These are phyloP conservation scores for Cossypha caffra DNA, from an alignment of 2,797 vertebrate genomes.

Conservation along the genomic window DNA sequence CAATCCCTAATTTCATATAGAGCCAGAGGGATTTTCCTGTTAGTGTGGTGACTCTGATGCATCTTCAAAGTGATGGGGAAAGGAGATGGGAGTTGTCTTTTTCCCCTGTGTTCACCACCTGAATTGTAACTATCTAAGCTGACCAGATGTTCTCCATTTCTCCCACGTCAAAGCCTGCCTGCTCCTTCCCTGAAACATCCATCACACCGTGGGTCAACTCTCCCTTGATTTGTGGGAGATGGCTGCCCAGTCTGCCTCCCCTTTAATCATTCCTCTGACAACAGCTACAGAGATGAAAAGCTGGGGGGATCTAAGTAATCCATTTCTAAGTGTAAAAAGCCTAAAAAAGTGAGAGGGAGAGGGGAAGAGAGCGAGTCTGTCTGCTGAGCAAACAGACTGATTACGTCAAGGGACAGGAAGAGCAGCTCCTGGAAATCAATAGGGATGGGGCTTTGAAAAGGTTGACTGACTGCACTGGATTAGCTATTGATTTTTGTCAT, in stretches of 20 bases:
- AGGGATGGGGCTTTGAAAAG: slow-evolving; percentile 77
- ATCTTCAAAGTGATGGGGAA: neutral
- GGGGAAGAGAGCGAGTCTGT: neutral
- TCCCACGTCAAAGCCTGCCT: neutral
- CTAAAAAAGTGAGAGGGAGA: neutral
- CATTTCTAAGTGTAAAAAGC: slow-evolving; percentile 50
- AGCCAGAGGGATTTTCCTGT: neutral
- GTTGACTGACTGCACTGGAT: slow-evolving; percentile 80
- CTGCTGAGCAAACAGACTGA: slow-evolving; percentile 71
- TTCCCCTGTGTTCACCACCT: neutral
- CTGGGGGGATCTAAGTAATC: slow-evolving; percentile 55
- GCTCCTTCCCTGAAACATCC: slow-evolving; percentile 19
- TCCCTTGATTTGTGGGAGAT: slow-evolving; percentile 29
- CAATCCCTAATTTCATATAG: neutral
- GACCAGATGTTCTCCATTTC: slow-evolving; percentile 9
- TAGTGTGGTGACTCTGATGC: neutral
- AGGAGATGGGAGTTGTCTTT: neutral
- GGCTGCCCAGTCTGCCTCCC: neutral
- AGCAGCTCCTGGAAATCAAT: slow-evolving; percentile 75
- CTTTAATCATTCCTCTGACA: slow-evolving; percentile 31
- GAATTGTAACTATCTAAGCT: neutral
- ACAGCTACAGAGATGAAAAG: slow-evolving; percentile 31
- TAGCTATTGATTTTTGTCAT: slow-evolving; percentile 80
- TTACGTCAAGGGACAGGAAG: slow-evolving; percentile 75
- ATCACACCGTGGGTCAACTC: neutral